phyloP scores from a whole-genome alignment of 2,888 invertebrate species.

The Tipula unca region DNA sequence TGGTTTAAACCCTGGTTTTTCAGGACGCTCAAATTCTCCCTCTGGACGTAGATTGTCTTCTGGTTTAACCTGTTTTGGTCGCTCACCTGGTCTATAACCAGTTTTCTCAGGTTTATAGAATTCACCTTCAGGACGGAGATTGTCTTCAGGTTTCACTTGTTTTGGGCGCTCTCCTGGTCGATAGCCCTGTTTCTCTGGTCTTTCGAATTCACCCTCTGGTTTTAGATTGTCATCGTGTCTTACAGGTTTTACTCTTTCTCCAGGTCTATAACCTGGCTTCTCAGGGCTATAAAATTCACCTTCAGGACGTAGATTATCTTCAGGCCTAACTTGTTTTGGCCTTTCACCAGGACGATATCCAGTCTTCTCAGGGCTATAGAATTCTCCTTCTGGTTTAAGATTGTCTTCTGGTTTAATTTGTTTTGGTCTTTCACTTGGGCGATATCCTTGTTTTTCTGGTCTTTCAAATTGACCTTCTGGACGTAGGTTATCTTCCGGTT shows the following conservation, averaged over 20 bases:
- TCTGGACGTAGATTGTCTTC: constrained; percentile 54
- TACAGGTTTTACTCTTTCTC: constrained; percentile 42
- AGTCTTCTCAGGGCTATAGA: constrained; percentile 32
- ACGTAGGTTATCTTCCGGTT: constrained; percentile 45
- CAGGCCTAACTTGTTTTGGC: constrained; percentile 30
- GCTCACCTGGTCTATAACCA: constrained; percentile 33
- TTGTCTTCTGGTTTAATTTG: constrained; percentile 44
- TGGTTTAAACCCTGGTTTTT: constrained; percentile 23
- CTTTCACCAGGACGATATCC: constrained; percentile 38
- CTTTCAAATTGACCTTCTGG: constrained; percentile 43
- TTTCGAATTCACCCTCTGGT: constrained; percentile 43
- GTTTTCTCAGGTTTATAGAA: constrained; percentile 39
- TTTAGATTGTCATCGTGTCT: constrained; percentile 45
- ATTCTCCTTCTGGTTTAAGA: constrained; percentile 50
- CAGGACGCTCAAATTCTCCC: constrained; percentile 37
- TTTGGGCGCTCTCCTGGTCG: constrained; percentile 42
- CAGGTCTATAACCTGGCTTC: constrained; percentile 31
- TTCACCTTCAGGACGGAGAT: constrained; percentile 46
- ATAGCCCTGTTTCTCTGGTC: constrained; percentile 39
- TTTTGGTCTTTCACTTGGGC: constrained; percentile 43
- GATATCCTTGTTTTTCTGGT: constrained; percentile 40
- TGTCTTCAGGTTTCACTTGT: constrained; percentile 43
- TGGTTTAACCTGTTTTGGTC: constrained; percentile 44
- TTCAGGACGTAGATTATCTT: constrained; percentile 40
- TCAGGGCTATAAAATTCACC: constrained; percentile 42